Base-by-base conservation (phyloP, 2,888 invertebrate species). In the Sclerodermus sp. region DNA sequence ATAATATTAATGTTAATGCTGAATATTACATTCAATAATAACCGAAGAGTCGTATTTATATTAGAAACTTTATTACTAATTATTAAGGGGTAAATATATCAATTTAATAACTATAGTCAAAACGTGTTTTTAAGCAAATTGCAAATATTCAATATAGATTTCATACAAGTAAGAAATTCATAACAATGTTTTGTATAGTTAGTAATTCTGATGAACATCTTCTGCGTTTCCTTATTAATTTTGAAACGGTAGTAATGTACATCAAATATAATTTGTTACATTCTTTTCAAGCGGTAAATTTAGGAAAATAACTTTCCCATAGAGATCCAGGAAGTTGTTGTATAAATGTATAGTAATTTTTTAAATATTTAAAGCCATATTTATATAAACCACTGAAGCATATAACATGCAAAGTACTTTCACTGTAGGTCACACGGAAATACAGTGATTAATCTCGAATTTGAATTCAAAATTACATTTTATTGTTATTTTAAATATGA, bases 401-500 rank as follows among this genome's bases (percentile, higher is more conserved):
- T 34, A 3, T 34, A 34, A 34, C 13, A 34, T 34, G 34, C 34
- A 34, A 34, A 13, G 12, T 13, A 34, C 10, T 23, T 12, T 34
- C 34, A 34, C 34, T 34, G 34, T n/a, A 23, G 23, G 23, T 23
- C 23, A 23, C 13, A 13, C 13, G 10, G 34, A 34, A 34, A 34
- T 34, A 34, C 34, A 34, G 13, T 23, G 32, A 45, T 40, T 38
- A 13, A 46, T 46, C 50, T 56, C 43, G 23, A 55, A 55, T 58
- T 72, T 73, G 73, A 74, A 73, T 76, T 77, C 75, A 77, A 77
- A 77, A 77, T 76, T 77, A 77, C 74, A 76, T 74, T 76, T 77
- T 76, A 77, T 77, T 76, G 69, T 76, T 71, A 76, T 73, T 23
- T 69, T 76, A 75, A 76, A 68, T 76, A 72, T 74, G 76, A 76